Base-by-base conservation (phyloP, 2,797 vertebrate species). In the Tenualosa ilisha region DNA sequence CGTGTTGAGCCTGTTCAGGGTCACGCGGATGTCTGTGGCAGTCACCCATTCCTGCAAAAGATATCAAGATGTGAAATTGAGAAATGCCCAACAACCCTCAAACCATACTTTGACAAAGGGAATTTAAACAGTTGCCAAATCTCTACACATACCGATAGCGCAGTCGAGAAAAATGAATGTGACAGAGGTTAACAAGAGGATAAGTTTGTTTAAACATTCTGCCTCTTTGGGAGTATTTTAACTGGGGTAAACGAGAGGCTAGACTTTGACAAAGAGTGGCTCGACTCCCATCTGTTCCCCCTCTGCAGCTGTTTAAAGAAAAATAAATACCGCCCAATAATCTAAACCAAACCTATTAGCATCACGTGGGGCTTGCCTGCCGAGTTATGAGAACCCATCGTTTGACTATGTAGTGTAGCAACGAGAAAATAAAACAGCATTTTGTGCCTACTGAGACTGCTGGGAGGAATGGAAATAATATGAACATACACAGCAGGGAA, bases 1-100 rank as follows among this genome's bases (percentile, higher is more conserved):
- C 0, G 98, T 99, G 94, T 99, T 99, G 88, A 99, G 96, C 12
- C 98, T 95, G 92, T 99, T 99, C 89, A 99, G 96, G 81, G 97
- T 97, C 89, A 99, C 98, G 90, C 95, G 92, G 94, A 99, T 99
- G 91, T 99, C 98, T 2, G 98, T 99, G 90, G 98, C 98, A 0
- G 98, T 99, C 91, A 99, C 98, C 98, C 98, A 99, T 85, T 99
- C 98, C 98, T 99, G 93, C 13, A 72, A 6, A 3, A 87, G 85
- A 90, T 65, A 46, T 22, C 17, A 86, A 87, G 54, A 84, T 82
- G 59, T 79, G 81, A 12, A 7, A 85, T 7, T 86, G 20, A 82
- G 17, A 53, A 31, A 31, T 43, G 40, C 5, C 17, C 37, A 46
- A 79, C 7, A 40, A 22, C 6, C 15, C 72, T 13, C 40, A 22